Evolutionary conservation across 64 coral and sea anemone species (phyloP), one percentile per base, ranked within the genome.

Genomic region (Exaiptasia diaphana): DNA sequence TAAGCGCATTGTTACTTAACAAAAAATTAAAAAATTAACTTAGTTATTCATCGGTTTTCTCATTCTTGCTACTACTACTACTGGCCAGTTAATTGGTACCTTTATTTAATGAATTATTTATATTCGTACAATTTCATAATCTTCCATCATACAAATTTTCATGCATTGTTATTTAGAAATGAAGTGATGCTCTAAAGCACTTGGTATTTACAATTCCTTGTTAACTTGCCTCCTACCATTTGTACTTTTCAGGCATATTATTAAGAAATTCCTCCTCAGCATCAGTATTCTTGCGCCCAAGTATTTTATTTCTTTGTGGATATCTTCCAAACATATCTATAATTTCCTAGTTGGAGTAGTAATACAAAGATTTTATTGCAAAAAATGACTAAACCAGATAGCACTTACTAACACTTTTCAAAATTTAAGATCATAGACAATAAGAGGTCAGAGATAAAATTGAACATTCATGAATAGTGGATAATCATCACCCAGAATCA

Each of bases 261-360:
- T 44, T 63, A 14, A 90, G 41, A 43, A 82, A 90, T 35, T 90
- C 87, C 32, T 64, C 70, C 26, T 90, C 87, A 33, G 75, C 87
- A 23, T 53, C 37, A 4, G 87, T 82, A 50, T 90, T 83, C 12
- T 82, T 34, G 67, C 87, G 40, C 15, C 80, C 78, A 31, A 90
- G 49, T 12, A 56, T 25, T 53, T 40, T 65, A 38, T 90, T 90
- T n/a, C 87, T 24, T 38, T 90, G 87, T 23, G 87, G 87, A 39
- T 68, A 90, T 15, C 79, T 68, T 0, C 87, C 87, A 83, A 90
- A 90, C 64, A 22, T 64, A 37, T 90, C 87, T 9, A 90, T 65
- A 40, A 90, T 61, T 29, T 90, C 82, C 82, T 85, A 20, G 41
- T 46, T n/a, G 24, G 5, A 58, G 32, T 55, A 25, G 41, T 5